Evolutionary conservation across 2,888 invertebrate species (phyloP).

Genomic region (Acleris laterana): DNA sequence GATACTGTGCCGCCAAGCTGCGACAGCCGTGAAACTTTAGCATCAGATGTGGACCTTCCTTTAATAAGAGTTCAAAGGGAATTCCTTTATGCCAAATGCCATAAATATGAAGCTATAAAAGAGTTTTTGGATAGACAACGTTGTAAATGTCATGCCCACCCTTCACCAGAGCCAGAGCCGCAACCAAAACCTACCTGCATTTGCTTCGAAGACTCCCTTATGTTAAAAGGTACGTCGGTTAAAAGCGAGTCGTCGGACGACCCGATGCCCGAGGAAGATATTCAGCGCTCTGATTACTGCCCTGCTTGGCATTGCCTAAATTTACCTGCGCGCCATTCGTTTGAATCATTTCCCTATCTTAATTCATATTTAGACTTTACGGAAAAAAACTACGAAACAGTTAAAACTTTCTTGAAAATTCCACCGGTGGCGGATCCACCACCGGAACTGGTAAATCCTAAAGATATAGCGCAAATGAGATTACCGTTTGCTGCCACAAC

Average conservation of each 20-base stretch:
- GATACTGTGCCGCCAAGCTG: constrained; percentile 55
- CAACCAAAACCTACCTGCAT: no score
- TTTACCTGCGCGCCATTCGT: constrained; percentile 44
- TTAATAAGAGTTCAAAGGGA: constrained; percentile 62
- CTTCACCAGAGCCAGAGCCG: neutral
- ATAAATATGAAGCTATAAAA: constrained; percentile 67
- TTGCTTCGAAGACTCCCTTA: neutral
- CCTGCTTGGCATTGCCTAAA: constrained; percentile 57
- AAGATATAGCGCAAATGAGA: constrained; percentile 51
- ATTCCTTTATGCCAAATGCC: constrained; percentile 73
- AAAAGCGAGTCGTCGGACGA: constrained; percentile 61
- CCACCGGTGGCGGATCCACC: constrained; percentile 36
- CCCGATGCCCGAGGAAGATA: constrained; percentile 56
- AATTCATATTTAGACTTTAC: constrained; percentile 64
- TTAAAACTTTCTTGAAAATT: constrained; percentile 58
- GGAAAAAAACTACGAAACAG: constrained; percentile 65
- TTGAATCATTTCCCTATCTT: constrained; percentile 56
- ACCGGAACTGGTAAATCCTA: constrained; percentile 53
- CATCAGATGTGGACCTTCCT: constrained; percentile 65
- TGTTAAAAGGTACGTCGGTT: constrained; percentile 28
- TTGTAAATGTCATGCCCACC: constrained; percentile 59
- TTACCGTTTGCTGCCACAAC: constrained; percentile 64
- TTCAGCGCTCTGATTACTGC: constrained; percentile 55
- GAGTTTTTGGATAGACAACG: constrained; percentile 57
- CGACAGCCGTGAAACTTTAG: constrained; percentile 70